phyloP scores from a whole-genome alignment of 92 coral and sea anemone genomes.

The Zoanthus gigantus region DNA sequence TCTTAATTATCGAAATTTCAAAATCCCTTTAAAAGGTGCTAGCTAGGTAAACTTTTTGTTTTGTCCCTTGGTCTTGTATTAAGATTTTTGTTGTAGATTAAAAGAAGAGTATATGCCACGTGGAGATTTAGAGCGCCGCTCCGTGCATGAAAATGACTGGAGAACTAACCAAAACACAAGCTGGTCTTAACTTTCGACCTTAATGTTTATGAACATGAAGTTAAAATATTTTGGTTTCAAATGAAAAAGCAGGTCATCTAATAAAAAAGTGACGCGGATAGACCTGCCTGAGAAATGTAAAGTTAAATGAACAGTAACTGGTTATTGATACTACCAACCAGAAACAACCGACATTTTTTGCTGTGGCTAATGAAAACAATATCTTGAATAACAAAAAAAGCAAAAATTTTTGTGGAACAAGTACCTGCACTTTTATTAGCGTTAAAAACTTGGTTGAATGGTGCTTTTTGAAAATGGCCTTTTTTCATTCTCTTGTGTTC shows the following conservation, averaged over 20 bases:
- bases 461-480: too few species aligned
- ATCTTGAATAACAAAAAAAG: not conserved
- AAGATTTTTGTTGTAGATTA: not conserved
- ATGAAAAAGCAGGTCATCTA: not conserved
- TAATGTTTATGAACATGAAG: slow-evolving; percentile 22
- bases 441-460: not conserved
- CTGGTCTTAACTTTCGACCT: slow-evolving; percentile 5
- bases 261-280: not conserved
- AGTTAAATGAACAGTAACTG: not conserved
- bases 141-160: slow-evolving; percentile 40
- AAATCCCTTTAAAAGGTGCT: not conserved
- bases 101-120: slow-evolving; percentile 23
- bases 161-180: slow-evolving; percentile 19
- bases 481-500: too few species aligned
- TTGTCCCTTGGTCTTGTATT: not conserved
- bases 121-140: slow-evolving; percentile 14
- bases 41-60: not conserved
- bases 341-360: not conserved
- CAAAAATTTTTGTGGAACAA: not conserved
- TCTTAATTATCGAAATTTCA: not conserved
- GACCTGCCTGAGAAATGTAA: slow-evolving; percentile 9
- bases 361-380: not conserved
- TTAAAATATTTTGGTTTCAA: slow-evolving; percentile 32
- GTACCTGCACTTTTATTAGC: slow-evolving; percentile 5
- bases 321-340: not conserved